phyloP scores from a whole-genome alignment of 2,888 invertebrate species.

The Linnaemya tessellans region DNA sequence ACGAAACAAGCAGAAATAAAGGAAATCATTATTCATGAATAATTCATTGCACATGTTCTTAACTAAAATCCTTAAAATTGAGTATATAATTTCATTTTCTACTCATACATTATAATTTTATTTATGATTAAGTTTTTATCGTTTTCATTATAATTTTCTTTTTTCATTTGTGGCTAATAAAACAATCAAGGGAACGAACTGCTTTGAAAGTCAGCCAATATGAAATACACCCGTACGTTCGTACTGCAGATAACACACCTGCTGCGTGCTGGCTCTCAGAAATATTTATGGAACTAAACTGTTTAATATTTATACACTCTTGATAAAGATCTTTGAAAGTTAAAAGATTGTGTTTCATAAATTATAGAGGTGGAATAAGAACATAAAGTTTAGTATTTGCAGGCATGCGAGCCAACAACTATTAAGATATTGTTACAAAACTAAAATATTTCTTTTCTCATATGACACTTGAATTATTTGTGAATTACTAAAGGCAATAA shows the following conservation, averaged over 20 bases:
- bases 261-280: neutral
- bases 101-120: slow-evolving; percentile 57
- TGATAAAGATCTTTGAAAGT: neutral
- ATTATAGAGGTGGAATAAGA: neutral
- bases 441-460: too few species aligned
- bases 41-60: slow-evolving; percentile 63
- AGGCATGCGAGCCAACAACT: neutral
- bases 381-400: neutral
- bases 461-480: too few species aligned
- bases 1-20: slow-evolving; percentile 23
- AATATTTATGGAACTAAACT: neutral
- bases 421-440: too few species aligned
- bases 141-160: neutral
- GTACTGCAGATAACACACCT: neutral
- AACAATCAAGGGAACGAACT: slow-evolving; percentile 19
- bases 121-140: slow-evolving; percentile 63
- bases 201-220: slow-evolving; percentile 16
- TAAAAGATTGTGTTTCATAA: neutral
- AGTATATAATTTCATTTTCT: slow-evolving; percentile 62
- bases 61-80: slow-evolving; percentile 51
- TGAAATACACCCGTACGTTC: slow-evolving; percentile 18
- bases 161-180: slow-evolving; percentile 38
- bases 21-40: slow-evolving; percentile 63
- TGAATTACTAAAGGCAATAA: too few species aligned
- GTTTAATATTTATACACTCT: slow-evolving; percentile 1